These are phyloP conservation scores for Bombyx mori DNA, from an alignment of 1,140 invertebrate species.

Conservation along the genomic window DNA sequence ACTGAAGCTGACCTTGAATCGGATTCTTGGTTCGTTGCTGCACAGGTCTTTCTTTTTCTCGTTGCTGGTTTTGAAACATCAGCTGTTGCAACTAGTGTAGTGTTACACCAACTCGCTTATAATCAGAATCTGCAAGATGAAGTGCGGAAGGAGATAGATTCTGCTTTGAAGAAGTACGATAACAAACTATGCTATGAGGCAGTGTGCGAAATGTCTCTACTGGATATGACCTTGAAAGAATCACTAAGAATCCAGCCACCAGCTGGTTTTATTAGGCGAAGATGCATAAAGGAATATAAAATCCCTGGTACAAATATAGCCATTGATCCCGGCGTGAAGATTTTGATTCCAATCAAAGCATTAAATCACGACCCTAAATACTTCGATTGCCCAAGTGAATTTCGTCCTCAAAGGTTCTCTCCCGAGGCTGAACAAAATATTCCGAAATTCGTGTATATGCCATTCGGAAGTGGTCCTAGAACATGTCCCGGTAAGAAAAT, in stretches of 20 bases:
- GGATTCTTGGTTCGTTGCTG: constrained; percentile 41
- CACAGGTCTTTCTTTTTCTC: constrained; percentile 71
- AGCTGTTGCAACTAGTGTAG: constrained; percentile 56
- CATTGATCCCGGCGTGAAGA: constrained; percentile 62
- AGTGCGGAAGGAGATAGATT: constrained; percentile 61
- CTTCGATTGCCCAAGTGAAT: constrained; percentile 72
- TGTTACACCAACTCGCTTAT: constrained; percentile 62
- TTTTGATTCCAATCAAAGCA: constrained; percentile 70
- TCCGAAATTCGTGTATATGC: constrained; percentile 71
- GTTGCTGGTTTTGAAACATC: constrained; percentile 70
- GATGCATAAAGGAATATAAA: constrained; percentile 46
- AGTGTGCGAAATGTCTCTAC: constrained; percentile 72
- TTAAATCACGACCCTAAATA: constrained; percentile 72
- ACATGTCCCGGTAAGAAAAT: constrained; percentile 74
- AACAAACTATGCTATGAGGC: constrained; percentile 72
- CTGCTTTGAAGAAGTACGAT: constrained; percentile 56
- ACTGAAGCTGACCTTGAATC: constrained; percentile 26
- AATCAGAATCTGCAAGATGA: constrained; percentile 65
- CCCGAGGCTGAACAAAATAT: constrained; percentile 46
- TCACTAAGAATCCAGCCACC: constrained; percentile 61
- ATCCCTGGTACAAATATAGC: constrained; percentile 49
- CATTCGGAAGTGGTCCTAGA: constrained; percentile 79
- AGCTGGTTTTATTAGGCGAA: constrained; percentile 40
- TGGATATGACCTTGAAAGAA: constrained; percentile 41
- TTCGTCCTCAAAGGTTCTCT: constrained; percentile 73